These are phyloP conservation scores for Micoletzkya japonica DNA, from an alignment of 2,888 invertebrate species.

Conservation along the genomic window DNA sequence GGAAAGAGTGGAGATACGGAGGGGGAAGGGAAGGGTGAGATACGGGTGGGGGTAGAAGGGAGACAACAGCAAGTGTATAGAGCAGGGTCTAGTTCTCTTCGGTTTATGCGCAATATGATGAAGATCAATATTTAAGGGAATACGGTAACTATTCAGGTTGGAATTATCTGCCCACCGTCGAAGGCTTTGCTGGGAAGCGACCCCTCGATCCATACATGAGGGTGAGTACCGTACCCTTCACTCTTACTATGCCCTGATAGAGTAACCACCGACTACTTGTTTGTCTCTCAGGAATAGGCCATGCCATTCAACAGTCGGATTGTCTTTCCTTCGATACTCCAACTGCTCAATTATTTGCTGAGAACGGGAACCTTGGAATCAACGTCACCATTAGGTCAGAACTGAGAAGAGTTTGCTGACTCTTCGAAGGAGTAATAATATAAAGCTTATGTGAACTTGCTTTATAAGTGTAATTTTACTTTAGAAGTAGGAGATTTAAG, in stretches of 20 bases:
- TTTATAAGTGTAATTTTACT: not conserved
- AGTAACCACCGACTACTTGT: conserved; percentile 66
- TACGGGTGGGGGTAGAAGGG: not conserved
- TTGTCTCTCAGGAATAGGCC: conserved; percentile 71
- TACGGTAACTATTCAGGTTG: conserved; percentile 71
- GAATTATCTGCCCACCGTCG: conserved; percentile 93
- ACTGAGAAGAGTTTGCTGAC: not conserved
- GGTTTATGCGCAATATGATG: too few relatives aligned
- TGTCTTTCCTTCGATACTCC: conserved; percentile 98
- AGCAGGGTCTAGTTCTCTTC: not conserved
- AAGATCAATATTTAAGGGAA: too few relatives aligned
- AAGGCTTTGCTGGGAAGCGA: conserved; percentile 97
- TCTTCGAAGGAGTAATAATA: not conserved
- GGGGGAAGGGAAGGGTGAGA: too few relatives aligned
- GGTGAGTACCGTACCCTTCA: conserved; percentile 68
- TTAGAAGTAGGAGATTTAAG: not conserved
- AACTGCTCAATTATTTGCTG: conserved; percentile 96
- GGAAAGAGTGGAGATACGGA: too few relatives aligned
- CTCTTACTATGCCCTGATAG: not conserved
- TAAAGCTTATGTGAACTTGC: not conserved
- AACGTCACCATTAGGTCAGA: conserved; percentile 91
- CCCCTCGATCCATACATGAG: conserved; percentile 96
- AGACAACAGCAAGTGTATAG: not conserved
- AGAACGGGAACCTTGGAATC: conserved; percentile 97
- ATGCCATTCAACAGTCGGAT: conserved; percentile 95